A percentile compares a stretch with the other conserved stretches of the same genome.
Conservation (phyloP, 53 echinoderm and acorn worm species). For the Glandiceps talaboti region DNA sequence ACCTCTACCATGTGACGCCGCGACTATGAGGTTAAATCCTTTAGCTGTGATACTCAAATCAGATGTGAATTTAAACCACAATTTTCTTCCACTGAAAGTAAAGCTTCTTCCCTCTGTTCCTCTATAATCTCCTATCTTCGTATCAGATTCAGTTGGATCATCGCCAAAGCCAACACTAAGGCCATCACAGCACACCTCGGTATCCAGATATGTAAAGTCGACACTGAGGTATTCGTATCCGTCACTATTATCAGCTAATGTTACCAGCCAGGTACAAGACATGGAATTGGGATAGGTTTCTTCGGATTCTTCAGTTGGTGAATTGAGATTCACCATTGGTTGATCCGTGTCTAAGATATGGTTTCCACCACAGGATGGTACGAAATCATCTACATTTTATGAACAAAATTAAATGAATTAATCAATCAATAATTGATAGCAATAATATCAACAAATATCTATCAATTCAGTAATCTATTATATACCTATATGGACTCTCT, state of each 20-base stretch:
- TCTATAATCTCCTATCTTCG: neutral
- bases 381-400: too few relatives aligned
- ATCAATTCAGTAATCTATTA: too few relatives aligned
- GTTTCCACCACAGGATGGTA: neutral
- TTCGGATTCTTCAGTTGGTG: neutral
- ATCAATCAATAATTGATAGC: too few relatives aligned
- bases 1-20: too few relatives aligned
- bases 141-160: neutral
- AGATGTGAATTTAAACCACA: neutral
- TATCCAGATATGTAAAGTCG: neutral
- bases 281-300: neutral
- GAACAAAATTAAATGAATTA: too few relatives aligned
- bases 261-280: too few relatives aligned
- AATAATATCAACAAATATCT: too few relatives aligned
- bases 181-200: neutral
- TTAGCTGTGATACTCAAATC: neutral
- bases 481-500: too few relatives aligned
- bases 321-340: neutral
- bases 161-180: neutral
- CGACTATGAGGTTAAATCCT: neutral
- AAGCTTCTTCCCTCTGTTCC: neutral
- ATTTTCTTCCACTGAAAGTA: neutral
- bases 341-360: neutral
- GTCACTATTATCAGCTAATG: too few relatives aligned
- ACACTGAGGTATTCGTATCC: neutral